A percentile compares a stretch with the other conserved stretches of the same genome.
Evolutionary conservation across 1,140 invertebrate genomes (phyloP).

Genomic region (Bicyclus anynana): DNA sequence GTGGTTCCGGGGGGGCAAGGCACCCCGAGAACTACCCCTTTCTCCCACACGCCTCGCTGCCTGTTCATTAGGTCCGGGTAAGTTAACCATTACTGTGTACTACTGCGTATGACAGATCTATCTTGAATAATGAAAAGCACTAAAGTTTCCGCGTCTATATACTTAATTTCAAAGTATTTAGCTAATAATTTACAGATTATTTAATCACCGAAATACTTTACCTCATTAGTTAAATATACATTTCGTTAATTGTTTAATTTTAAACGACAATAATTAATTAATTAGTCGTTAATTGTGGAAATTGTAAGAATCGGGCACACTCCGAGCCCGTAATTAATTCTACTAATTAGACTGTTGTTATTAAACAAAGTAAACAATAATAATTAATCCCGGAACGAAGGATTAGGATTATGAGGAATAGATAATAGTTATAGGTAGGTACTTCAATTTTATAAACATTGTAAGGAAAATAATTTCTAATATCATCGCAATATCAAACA

Average conservation of each 20-base stretch:
- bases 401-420: background rate
- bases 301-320: too few relatives aligned
- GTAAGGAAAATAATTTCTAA: too few relatives aligned
- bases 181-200: background rate
- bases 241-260: too few relatives aligned
- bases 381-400: background rate
- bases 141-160: background rate
- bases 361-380: background rate
- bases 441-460: too few relatives aligned
- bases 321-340: background rate
- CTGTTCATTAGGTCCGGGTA: constrained; percentile 11
- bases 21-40: background rate
- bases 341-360: background rate
- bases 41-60: constrained; percentile 6
- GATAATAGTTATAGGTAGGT: too few relatives aligned
- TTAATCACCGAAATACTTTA: background rate
- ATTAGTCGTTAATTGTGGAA: background rate
- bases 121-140: background rate
- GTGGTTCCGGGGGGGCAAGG: constrained; percentile 6
- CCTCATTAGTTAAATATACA: background rate
- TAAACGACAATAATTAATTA: background rate
- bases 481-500: too few relatives aligned
- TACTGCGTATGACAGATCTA: background rate
- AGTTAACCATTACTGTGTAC: constrained; percentile 18
- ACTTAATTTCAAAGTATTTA: background rate